Evolutionary conservation across 2,113 vertebrate species (phyloP), one percentile per base, ranked within the genome.

Genomic region (Jaculus jaculus): DNA sequence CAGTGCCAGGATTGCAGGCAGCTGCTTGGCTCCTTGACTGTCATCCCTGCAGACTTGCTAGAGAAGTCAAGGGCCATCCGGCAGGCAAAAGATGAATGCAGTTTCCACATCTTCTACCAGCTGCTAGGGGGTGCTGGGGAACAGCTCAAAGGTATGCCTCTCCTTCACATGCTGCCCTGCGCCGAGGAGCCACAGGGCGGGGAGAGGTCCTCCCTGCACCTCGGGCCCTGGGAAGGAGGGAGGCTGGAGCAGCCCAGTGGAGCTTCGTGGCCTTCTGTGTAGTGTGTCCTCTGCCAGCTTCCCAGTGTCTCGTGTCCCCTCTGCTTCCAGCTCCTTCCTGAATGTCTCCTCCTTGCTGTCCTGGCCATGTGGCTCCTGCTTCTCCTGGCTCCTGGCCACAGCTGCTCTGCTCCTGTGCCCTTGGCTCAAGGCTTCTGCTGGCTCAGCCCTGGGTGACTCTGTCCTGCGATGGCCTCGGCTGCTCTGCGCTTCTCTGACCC

Each of bases 91-190:
- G 99, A 99, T 4, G 99, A 99, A 93, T 98, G 99, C 84, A 99
- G 99, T 32, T 99, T 99, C 97, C 99, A 99, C 92, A 98, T 99
- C 92, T 99, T 99, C 96, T 99, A 99, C 96, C 99, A 99, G 97
- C 90, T 99, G 90, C 94, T 99, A 81, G 98, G 98, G 75, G 99
- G 99, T 10, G 98, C 99, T 0, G 97, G 98, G 11, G 98, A 98
- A 58, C 97, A 98, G 95, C 98, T 98, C 42, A 98, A 97, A 97
- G 97, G 99, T 99, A 96, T 24, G 96, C 34, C 13, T 26, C 42
- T 60, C 17, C 2, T 34, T 4, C 3, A 30, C 18, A 8, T 26
- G 11, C 61, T 23, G 63, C 30, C 28, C 4, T 68, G 26, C 68
- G 80, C 1, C 3, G 2, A 28, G 42, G 63, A 63, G 9, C 8